These are phyloP conservation scores for Cygnus atratus DNA, from an alignment of 2,113 vertebrate species.

Conservation along the genomic window DNA sequence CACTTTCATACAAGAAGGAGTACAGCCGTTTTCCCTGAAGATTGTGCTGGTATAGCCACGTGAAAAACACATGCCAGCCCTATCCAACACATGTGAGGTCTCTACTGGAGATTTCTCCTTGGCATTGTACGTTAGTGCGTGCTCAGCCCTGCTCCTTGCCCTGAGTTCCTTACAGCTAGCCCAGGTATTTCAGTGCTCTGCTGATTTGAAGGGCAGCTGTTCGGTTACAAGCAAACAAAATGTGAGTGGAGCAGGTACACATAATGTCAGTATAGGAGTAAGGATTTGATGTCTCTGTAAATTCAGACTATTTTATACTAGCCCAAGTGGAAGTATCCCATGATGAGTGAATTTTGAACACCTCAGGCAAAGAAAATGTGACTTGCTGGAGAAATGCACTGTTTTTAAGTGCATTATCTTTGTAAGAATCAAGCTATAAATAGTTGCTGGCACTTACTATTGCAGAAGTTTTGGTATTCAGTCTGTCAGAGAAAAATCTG, in stretches of 20 bases:
- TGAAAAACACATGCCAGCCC: not conserved
- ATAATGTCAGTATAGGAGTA: conserved; percentile 30
- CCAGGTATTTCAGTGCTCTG: not conserved
- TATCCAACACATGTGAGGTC: not conserved
- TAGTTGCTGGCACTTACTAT: not conserved
- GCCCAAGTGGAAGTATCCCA: not conserved
- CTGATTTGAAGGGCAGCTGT: not conserved
- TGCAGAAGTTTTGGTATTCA: conserved; percentile 48
- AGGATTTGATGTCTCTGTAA: not conserved
- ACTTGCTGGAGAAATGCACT: not conserved
- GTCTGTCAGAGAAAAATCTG: conserved; percentile 45
- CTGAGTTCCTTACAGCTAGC: not conserved
- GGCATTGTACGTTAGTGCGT: not conserved
- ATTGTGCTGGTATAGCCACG: not conserved
- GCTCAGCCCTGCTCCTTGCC: not conserved
- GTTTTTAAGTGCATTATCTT: not conserved
- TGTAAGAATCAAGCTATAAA: not conserved
- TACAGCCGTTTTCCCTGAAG: not conserved
- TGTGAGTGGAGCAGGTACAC: not conserved
- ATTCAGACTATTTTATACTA: not conserved
- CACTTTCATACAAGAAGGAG: not conserved
- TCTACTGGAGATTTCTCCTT: not conserved
- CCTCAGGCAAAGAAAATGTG: not conserved
- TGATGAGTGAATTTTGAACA: not conserved
- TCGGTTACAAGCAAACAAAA: not conserved